Evolutionary conservation across 2,113 vertebrate species (phyloP).

Genomic region (Mastomys coucha): DNA sequence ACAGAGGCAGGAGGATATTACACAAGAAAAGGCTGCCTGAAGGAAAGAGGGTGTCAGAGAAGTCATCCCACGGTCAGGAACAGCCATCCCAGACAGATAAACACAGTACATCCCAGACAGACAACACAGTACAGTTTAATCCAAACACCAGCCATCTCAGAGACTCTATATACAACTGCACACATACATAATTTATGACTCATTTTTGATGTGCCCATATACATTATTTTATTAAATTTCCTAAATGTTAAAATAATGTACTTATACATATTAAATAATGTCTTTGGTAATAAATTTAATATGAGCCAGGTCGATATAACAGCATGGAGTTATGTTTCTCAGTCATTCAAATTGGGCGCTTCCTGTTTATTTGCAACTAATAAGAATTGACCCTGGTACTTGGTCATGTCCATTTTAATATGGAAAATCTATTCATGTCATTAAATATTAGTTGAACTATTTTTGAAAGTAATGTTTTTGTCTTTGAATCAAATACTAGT

Average conservation of each 20-base stretch:
- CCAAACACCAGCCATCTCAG: neutral
- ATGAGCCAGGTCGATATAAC: neutral
- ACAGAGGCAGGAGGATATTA: neutral
- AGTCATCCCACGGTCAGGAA: neutral
- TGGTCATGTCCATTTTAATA: neutral
- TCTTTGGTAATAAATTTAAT: slow-evolving; percentile 42
- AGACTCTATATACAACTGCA: slow-evolving; percentile 40
- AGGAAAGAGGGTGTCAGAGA: neutral
- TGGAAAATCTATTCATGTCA: slow-evolving; percentile 3
- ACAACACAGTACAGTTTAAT: neutral
- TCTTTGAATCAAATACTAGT: slow-evolving; percentile 21
- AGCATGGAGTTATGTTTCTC: neutral
- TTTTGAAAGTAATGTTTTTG: neutral
- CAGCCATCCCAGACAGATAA: neutral
- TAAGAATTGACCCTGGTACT: neutral
- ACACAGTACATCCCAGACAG: no score
- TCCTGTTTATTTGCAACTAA: slow-evolving; percentile 55
- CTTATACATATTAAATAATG: slow-evolving; percentile 43
- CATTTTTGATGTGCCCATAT: slow-evolving; percentile 12
- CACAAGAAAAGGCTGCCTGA: neutral
- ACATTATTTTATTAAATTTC: slow-evolving; percentile 63
- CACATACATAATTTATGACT: slow-evolving; percentile 36
- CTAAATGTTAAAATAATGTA: slow-evolving; percentile 54
- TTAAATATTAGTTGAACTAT: neutral
- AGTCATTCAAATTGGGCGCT: neutral